A percentile compares a stretch with the other conserved stretches of the same genome.
These are phyloP conservation scores for Enhydra lutris DNA, from an alignment of 2,113 vertebrate genomes.

Conservation along the genomic window DNA sequence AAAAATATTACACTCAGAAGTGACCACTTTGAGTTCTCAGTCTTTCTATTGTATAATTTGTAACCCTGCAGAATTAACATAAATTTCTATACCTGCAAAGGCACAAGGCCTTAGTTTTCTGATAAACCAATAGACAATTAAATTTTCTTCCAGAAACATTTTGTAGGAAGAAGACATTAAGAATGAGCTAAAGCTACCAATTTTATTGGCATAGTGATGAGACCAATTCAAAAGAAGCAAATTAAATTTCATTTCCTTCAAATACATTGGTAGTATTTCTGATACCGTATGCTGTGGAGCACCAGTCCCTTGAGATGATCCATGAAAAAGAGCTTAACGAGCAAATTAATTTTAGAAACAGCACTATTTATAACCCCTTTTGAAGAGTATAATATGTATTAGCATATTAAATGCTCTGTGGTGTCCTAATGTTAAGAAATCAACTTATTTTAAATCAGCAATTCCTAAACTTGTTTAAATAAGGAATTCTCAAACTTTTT, in stretches of 20 bases:
- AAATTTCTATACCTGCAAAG: neutral
- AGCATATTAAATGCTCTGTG: neutral
- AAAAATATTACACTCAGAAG: neutral
- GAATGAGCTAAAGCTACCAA: neutral
- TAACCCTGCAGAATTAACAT: neutral
- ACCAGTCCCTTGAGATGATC: neutral
- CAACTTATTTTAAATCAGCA: neutral
- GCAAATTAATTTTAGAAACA: slow-evolving; percentile 30
- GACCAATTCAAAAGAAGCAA: neutral
- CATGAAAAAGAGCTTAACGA: neutral
- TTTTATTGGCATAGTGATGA: neutral
- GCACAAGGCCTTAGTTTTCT: neutral
- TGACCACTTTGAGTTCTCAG: neutral
- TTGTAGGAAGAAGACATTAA: neutral
- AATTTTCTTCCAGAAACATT: neutral
- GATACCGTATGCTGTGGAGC: neutral
- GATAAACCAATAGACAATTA: neutral
- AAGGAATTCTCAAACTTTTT: neutral
- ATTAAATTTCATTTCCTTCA: neutral
- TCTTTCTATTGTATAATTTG: neutral
- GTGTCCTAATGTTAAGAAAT: neutral
- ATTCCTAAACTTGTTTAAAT: neutral
- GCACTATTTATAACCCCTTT: neutral
- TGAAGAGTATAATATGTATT: neutral
- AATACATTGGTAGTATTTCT: neutral